Base-by-base conservation (phyloP, 2,113 vertebrate species). In the Oceanites oceanicus region DNA sequence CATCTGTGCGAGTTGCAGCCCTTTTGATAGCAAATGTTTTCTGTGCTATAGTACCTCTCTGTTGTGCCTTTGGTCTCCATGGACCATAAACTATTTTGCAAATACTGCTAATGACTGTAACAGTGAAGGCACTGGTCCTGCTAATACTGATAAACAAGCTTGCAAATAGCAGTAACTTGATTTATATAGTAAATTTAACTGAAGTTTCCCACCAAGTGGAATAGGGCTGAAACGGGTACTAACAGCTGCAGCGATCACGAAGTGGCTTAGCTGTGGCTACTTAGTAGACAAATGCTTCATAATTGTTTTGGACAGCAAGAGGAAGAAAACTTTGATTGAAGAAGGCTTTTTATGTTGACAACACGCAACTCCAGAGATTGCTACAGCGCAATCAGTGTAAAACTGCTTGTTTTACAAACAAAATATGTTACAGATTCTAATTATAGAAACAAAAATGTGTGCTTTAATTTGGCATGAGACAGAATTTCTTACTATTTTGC, bases 361-460 rank as follows among this genome's bases (percentile, higher is more conserved):
- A 26, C 40, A 72, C 30, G 34, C 25, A 78, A 34, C 80, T 94
- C 76, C 56, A 81, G 55, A 93, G 70, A 77, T 59, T 77, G 72
- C 47, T 94, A n/a, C 63, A 47, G n/a, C 73, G 53, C 49, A 72
- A 68, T 92, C 55, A 56, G 53, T 89, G 73, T 42, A 93, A 90
- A 96, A 40, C 45, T 0, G 0, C 19, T 22, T 91, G 63, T 92
- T 95, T 92, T 89, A 38, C 58, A 86, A 90, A 93, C 67, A 96
- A 88, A 95, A 63, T 92, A 58, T 74, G 86, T 77, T 86, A 42
- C 42, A 50, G 65, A 67, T 86, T 93, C 81, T 91, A 89, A 81
- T 94, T 95, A 65, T 40, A 68, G 81, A 91, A 94, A 52, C 68
- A 96, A 94, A 92, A 88, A 63, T 59, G 40, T 61, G 68, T 88